Evolutionary conservation across 1,140 invertebrate species (phyloP).

Genomic region (Drosophila lini): DNA sequence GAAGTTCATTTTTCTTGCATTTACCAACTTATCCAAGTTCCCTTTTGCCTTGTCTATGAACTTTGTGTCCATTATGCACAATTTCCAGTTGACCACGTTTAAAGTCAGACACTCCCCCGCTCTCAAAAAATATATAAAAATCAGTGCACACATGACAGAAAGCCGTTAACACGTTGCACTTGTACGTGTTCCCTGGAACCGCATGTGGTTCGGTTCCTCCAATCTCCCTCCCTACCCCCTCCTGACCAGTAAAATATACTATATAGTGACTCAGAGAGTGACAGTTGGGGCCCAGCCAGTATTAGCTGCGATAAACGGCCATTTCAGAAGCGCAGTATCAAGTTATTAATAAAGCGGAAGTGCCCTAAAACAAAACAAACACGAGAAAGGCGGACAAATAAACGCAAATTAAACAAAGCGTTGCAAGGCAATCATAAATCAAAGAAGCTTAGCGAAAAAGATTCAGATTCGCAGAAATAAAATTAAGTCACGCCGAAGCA

Average conservation of each 20-base stretch:
- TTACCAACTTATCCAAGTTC: conserved; percentile 8
- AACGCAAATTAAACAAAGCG: conserved; percentile 10
- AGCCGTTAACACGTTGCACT: conserved; percentile 48
- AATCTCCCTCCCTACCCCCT: background rate
- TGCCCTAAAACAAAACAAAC: conserved; percentile 28
- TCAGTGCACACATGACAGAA: conserved; percentile 29
- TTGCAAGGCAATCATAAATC: conserved; percentile 29
- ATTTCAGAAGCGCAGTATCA: conserved; percentile 32
- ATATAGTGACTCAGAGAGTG: conserved; percentile 28
- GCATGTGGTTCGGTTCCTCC: conserved; percentile 26
- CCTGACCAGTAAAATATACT: conserved; percentile 8
- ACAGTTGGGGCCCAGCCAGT: conserved; percentile 13
- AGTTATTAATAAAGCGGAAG: conserved; percentile 49
- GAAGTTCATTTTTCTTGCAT: conserved; percentile 17
- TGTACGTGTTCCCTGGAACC: conserved; percentile 49
- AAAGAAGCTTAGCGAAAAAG: conserved; percentile 24
- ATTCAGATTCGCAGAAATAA: conserved; percentile 28
- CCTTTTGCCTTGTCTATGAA: conserved; percentile 23
- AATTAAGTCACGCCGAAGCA: conserved; percentile 17
- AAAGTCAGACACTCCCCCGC: conserved; percentile 31
- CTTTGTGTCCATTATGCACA: conserved; percentile 14
- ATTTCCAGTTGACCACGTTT: conserved; percentile 47
- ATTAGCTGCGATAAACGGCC: conserved; percentile 24
- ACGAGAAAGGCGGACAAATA: background rate
- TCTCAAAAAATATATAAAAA: conserved; percentile 7